phyloP scores from a whole-genome alignment of 2,888 invertebrate species.

The Carcina quercana region DNA sequence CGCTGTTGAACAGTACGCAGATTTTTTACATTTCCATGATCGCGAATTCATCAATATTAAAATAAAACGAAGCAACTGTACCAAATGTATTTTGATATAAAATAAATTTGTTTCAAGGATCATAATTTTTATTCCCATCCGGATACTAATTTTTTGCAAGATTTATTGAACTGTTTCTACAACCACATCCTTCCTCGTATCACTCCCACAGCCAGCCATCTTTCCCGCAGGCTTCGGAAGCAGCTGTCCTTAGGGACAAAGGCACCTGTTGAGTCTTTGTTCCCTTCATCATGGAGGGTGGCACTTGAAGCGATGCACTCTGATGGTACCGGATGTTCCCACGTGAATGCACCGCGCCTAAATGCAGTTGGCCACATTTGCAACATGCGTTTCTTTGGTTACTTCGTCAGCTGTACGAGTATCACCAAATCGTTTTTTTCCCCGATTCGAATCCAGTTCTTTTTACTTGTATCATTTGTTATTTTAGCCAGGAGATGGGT shows the following conservation, averaged over 20 bases:
- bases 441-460: neutral
- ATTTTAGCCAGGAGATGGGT: too few relatives aligned
- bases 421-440: conserved; percentile 11
- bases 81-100: too few relatives aligned
- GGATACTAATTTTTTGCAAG: too few relatives aligned
- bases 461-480: too few relatives aligned
- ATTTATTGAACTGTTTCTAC: too few relatives aligned
- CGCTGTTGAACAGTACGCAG: too few relatives aligned
- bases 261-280: conserved; percentile 51
- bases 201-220: conserved; percentile 18
- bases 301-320: conserved; percentile 17
- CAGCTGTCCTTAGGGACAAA: conserved; percentile 32
- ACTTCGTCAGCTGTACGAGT: too few relatives aligned
- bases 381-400: conserved; percentile 3
- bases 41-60: too few relatives aligned
- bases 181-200: conserved; percentile 50
- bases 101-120: too few relatives aligned
- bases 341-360: conserved; percentile 35
- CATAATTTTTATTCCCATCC: too few relatives aligned
- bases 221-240: conserved; percentile 50
- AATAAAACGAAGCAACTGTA: too few relatives aligned
- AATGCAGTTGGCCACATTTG: conserved; percentile 21
- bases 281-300: conserved; percentile 25
- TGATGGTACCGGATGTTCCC: conserved; percentile 54
- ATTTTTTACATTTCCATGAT: too few relatives aligned